Evolutionary conservation across 2,113 vertebrate genomes (phyloP).

Genomic region (Lophochroa leadbeateri): DNA sequence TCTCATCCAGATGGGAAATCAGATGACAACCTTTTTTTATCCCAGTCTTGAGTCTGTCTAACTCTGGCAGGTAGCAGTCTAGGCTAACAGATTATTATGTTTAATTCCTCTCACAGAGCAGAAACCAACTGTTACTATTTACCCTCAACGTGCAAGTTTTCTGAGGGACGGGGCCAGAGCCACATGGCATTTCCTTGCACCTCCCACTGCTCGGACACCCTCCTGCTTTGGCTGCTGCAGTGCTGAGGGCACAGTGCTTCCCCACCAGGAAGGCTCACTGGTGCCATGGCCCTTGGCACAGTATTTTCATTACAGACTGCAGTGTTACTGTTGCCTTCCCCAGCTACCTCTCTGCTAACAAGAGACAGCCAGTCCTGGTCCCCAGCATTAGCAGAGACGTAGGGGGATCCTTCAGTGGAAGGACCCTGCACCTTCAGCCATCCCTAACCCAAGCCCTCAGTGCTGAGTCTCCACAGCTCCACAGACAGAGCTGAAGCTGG

Average conservation of each 20-base stretch:
- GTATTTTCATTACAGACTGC: fast-evolving
- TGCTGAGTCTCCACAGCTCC: neutral
- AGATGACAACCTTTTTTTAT: conserved; percentile 63
- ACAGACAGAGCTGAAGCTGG: neutral
- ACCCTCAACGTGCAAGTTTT: neutral
- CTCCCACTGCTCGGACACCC: fast-evolving
- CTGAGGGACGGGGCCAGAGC: neutral
- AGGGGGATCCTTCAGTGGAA: neutral
- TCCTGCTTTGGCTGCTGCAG: neutral
- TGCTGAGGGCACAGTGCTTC: fast-evolving
- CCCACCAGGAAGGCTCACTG: neutral
- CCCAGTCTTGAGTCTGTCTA: conserved; percentile 22
- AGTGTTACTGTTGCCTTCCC: neutral
- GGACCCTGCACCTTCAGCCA: neutral
- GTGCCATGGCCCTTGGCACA: neutral
- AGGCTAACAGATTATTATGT: conserved; percentile 58
- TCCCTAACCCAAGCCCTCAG: neutral
- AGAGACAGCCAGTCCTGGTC: neutral
- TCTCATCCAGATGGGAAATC: conserved; percentile 60
- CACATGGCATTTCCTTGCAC: neutral
- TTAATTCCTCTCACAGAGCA: conserved; percentile 19
- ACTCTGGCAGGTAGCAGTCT: conserved; percentile 59
- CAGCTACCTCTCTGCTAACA: neutral
- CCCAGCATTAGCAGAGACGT: fast-evolving
- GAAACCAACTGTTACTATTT: conserved; percentile 39